These are phyloP conservation scores for Cyprinodon variegatus DNA, from an alignment of 2,113 vertebrate species.

Conservation along the genomic window DNA sequence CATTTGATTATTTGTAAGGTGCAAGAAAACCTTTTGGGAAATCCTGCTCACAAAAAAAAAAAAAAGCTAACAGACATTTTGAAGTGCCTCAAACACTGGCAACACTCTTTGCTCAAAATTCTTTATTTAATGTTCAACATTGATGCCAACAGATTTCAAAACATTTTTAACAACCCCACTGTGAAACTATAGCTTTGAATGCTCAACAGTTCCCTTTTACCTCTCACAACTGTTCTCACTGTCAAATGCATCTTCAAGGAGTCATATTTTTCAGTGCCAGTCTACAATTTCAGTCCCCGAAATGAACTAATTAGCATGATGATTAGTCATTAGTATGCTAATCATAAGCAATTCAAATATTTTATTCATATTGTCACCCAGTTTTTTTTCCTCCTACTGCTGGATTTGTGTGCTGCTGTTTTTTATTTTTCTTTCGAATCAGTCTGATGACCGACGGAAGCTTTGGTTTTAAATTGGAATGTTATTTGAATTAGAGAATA, in stretches of 20 bases:
- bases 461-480: neutral
- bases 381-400: constrained; percentile 60
- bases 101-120: neutral
- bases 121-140: neutral
- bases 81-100: neutral
- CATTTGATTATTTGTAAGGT: neutral
- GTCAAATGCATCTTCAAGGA: constrained; percentile 31
- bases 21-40: neutral
- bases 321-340: constrained; percentile 78
- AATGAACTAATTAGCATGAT: constrained; percentile 76
- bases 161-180: constrained; percentile 7
- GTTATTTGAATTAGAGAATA: neutral
- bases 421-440: constrained; percentile 46
- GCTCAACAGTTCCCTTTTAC: neutral
- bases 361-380: constrained; percentile 76
- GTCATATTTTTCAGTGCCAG: constrained; percentile 41
- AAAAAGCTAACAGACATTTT: neutral
- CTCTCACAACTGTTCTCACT: constrained; percentile 17
- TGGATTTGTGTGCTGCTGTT: constrained; percentile 50
- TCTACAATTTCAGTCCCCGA: constrained; percentile 64
- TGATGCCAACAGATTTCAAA: neutral
- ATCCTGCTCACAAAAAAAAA: neutral
- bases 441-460: constrained; percentile 8
- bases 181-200: constrained; percentile 17
- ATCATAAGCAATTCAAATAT: constrained; percentile 75